A percentile compares a stretch with the other conserved stretches of the same genome.
These are phyloP conservation scores for Pimpla rufipes DNA, from an alignment of 2,888 invertebrate genomes.

Conservation along the genomic window DNA sequence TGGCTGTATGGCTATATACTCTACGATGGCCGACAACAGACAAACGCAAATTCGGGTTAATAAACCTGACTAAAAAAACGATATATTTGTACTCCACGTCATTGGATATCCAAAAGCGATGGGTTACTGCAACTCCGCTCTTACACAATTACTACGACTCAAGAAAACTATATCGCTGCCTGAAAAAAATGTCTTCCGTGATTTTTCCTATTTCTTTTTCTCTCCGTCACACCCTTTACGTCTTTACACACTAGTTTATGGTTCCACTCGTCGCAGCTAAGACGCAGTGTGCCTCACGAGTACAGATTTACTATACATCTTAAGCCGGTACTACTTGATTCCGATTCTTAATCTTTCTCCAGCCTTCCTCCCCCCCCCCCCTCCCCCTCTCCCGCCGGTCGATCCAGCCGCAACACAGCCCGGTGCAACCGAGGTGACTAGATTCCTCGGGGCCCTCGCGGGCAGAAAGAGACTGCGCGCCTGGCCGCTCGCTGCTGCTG, in stretches of 20 bases:
- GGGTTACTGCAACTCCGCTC: no score
- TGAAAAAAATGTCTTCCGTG: no score
- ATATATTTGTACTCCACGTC: no score
- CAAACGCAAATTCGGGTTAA: no score
- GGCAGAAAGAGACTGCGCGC: slow-evolving; percentile 48
- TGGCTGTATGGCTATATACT: no score
- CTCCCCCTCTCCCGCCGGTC: slow-evolving; percentile 64
- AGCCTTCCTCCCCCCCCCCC: slow-evolving; percentile 39
- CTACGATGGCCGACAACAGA: no score
- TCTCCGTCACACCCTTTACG: background rate
- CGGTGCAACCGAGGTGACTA: slow-evolving; percentile 66
- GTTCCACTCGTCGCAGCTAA: background rate
- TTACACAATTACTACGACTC: background rate
- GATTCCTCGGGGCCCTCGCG: slow-evolving; percentile 68
- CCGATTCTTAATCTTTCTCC: slow-evolving; percentile 23
- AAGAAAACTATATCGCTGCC: no score
- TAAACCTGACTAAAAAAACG: no score
- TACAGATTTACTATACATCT: background rate
- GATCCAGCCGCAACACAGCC: slow-evolving; percentile 69
- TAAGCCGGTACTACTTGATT: slow-evolving; percentile 63
- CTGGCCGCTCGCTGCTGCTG: slow-evolving; percentile 53
- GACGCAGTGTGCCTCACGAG: background rate
- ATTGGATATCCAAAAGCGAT: no score
- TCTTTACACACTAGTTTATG: slow-evolving; percentile 1
- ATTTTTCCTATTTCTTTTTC: no score